Percentiles rank a stretch among this genome's conserved stretches.
These are phyloP conservation scores for Ariopsis seemanni DNA, from an alignment of 2,113 vertebrate species.

Conservation along the genomic window DNA sequence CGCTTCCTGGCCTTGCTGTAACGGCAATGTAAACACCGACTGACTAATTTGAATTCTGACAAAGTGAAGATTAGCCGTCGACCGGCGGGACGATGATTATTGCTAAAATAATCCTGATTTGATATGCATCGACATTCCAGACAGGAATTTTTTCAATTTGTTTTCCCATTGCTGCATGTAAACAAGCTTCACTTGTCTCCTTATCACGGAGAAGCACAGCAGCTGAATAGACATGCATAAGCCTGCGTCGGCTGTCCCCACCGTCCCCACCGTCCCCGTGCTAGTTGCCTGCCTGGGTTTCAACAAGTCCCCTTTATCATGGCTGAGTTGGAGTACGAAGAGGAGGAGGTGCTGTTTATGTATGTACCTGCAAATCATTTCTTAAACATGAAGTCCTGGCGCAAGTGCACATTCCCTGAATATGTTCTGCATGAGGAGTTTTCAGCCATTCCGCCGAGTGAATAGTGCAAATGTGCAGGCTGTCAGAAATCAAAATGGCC, in stretches of 20 bases:
- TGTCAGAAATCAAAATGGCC: constrained; percentile 75
- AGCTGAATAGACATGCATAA: constrained; percentile 64
- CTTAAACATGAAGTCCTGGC: constrained; percentile 74
- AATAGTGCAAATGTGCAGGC: constrained; percentile 72
- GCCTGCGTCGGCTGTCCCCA: constrained; percentile 40
- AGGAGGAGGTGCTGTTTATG: constrained; percentile 62
- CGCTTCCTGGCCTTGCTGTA: constrained; percentile 70
- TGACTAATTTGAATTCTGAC: constrained; percentile 83
- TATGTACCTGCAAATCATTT: constrained; percentile 78
- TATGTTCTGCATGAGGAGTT: constrained; percentile 79
- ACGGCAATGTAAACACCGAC: constrained; percentile 78
- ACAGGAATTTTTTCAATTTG: constrained; percentile 81
- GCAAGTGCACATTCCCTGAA: constrained; percentile 70
- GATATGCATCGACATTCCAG: constrained; percentile 81
- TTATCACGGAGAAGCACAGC: constrained; percentile 75
- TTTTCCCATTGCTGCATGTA: constrained; percentile 79
- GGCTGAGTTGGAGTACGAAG: constrained; percentile 60
- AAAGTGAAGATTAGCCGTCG: constrained; percentile 81
- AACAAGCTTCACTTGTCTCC: constrained; percentile 79
- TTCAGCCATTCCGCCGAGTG: constrained; percentile 71
- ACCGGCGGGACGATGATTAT: constrained; percentile 78
- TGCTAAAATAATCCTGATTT: constrained; percentile 83
- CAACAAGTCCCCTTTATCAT: constrained; percentile 78
- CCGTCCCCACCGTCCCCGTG: constrained; percentile 44
- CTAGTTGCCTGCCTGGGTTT: constrained; percentile 71